Base-by-base conservation (phyloP, 2,113 vertebrate genomes). In the Eptesicus fuscus region DNA sequence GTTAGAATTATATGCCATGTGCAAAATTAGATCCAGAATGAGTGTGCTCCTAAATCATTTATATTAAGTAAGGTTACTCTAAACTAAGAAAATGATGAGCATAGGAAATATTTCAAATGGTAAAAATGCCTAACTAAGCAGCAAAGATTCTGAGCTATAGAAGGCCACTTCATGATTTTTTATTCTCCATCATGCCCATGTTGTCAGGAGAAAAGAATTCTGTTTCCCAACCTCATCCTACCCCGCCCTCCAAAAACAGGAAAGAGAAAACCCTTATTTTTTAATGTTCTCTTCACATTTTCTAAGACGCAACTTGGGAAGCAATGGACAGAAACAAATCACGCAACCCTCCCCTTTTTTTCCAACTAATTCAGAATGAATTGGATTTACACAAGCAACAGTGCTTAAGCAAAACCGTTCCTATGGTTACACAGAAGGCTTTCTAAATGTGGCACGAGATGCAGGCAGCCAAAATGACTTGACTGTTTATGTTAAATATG, bases 341-440 rank as follows among this genome's bases (percentile, higher is more conserved):
- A 9, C 0, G 3, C n/a, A 93, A 5, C 18, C 88, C n/a, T 90
- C 49, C 82, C 94, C 74, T 44, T 0, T 82, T 59, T 91, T 93
- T 69, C 11, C 70, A 30, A 94, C 91, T 97, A 92, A 0, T 82
- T 94, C 94, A 96, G 93, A 95, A 51, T 0, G 87, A 97, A 92
- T 96, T n/a, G 87, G 18, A 96, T 96, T 97, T 63, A 95, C 40
- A 1, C 93, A 96, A 96, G 94, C 94, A 89, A 83, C 49, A 76
- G 91, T 76, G 92, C 97, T 97, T 51, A 87, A 95, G 98, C 95
- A 90, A 59, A 97, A 79, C 9, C 0, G 98, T 98, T 98, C 93
- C 98, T 97, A 98, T 99, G 98, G 98, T 98, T 97, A 98, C 98
- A 0, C 78, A 20, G 23, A 96, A 94, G 97, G 95, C 94, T 96